Conservation (phyloP, 2,113 vertebrate species). For the Gyps fulvus region DNA sequence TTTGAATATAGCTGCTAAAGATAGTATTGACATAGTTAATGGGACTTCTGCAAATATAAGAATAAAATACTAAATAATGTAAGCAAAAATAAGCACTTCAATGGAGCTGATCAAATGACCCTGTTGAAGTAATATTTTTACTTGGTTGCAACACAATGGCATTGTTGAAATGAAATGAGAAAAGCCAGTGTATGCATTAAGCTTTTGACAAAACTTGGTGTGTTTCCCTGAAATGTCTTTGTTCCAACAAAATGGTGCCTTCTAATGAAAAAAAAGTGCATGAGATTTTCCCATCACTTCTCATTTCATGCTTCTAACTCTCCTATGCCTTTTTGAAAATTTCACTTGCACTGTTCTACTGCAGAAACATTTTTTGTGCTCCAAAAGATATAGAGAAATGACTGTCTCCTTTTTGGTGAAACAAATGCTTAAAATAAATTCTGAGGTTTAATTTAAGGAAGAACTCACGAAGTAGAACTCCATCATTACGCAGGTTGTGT, state of each 20-base stretch:
- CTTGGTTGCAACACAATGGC: not conserved
- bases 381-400: not conserved
- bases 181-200: not conserved
- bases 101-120: not conserved
- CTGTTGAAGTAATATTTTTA: not conserved
- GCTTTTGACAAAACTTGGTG: not conserved
- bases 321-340: not conserved
- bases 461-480: not conserved
- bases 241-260: not conserved
- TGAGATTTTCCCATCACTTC: not conserved
- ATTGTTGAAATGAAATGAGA: not conserved
- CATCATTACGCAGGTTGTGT: not conserved
- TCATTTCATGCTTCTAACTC: not conserved
- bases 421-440: not conserved
- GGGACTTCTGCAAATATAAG: not conserved
- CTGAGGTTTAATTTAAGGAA: not conserved
- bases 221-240: not conserved
- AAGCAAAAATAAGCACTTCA: not conserved
- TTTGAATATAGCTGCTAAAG: not conserved
- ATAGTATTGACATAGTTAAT: not conserved
- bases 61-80: not conserved
- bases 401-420: not conserved
- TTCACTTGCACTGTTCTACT: not conserved
- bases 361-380: not conserved
- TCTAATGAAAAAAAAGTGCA: not conserved